Evolutionary conservation across 2,797 vertebrate species (phyloP), one percentile per base, ranked within the genome.

Genomic region (Tokudaia tokunoshimensis): DNA sequence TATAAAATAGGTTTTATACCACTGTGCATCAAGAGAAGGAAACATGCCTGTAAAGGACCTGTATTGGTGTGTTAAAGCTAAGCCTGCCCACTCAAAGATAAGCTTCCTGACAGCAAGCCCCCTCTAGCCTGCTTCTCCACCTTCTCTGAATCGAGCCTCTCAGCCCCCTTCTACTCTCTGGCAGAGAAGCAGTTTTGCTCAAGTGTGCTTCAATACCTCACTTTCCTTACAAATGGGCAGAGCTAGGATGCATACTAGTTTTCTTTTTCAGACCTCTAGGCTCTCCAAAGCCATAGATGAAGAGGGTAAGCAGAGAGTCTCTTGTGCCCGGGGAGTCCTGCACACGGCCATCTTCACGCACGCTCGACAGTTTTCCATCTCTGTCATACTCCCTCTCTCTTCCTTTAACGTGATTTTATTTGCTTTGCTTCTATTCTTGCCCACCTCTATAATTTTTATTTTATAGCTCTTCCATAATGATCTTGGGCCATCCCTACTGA

Each of bases 381-480:
- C 92, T 94, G 87, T 78, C 83, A 20, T 86, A 8, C 92, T 96
- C 92, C 86, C 67, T 94, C 87, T 96, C 84, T 95, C 81, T 29
- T 96, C 94, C 94, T 98, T 96, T 95, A 96, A 92, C 82, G 61
- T 95, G 81, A 96, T 97, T 98, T 98, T 98, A 97, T 98, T 97
- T 98, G 97, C 96, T 97, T 95, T 97, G 89, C 86, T 97, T 96
- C 97, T 98, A 97, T 97, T 98, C 97, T 98, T 97, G 98, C 96
- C 97, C 97, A 96, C 97, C 96, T 97, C 97, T 96, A 97, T 98
- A 97, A 98, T 97, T 97, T 98, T 98, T 96, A 97, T 98, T 98
- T 98, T 98, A 97, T 97, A 96, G 96, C n/a, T 91, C 78, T 82
- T 67, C 96, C 90, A 92, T 97, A 97, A 98, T 98, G 97, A 88